phyloP scores from a whole-genome alignment of 2,113 vertebrate genomes.

The Pheucticus melanocephalus region DNA sequence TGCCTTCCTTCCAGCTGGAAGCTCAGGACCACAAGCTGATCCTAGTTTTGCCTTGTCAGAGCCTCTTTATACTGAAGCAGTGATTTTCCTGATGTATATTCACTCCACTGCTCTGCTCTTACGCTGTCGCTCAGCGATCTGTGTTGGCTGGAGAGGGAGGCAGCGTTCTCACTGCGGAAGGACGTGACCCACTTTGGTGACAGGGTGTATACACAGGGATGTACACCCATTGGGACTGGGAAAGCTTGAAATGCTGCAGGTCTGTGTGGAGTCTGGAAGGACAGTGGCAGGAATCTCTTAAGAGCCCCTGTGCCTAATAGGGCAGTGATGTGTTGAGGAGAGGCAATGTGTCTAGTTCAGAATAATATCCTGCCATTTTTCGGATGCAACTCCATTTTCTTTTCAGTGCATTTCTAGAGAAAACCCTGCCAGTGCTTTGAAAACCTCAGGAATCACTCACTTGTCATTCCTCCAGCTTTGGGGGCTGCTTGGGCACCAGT shows the following conservation, averaged over 20 bases:
- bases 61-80: not conserved
- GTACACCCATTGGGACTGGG: not conserved
- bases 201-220: not conserved
- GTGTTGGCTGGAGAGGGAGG: not conserved
- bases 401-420: not conserved
- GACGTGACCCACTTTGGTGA: not conserved
- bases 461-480: not conserved
- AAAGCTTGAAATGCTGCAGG: not conserved
- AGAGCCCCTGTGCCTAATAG: not conserved
- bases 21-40: not conserved
- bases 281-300: not conserved
- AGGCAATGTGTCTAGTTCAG: not conserved
- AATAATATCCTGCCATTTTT: not conserved
- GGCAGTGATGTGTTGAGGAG: not conserved
- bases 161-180: not conserved
- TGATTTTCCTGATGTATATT: not conserved
- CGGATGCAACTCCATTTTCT: not conserved
- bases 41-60: slow-evolving; percentile 6
- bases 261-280: not conserved
- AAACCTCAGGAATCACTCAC: not conserved
- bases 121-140: not conserved
- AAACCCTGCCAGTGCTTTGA: not conserved
- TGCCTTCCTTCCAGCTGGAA: slow-evolving; percentile 9
- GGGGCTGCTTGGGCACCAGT: not conserved
- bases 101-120: not conserved